phyloP scores from a whole-genome alignment of 1,140 invertebrate genomes.

The Pogonognathellus flavescens region DNA sequence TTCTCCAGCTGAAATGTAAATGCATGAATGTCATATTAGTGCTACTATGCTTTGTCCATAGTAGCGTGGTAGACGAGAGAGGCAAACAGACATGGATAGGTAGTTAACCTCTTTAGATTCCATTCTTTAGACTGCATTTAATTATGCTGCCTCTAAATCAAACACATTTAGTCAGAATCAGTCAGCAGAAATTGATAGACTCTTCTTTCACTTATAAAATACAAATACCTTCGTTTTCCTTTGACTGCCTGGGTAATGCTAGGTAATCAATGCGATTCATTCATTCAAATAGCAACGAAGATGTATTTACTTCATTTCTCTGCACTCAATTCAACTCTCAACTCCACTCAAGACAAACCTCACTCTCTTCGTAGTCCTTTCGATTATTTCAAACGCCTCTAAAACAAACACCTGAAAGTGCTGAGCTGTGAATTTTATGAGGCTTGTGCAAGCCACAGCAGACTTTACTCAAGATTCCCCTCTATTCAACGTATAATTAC shows the following conservation, averaged over 20 bases:
- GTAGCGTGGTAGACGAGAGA: background rate
- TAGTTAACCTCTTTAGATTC: constrained; percentile 1
- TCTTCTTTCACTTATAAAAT: constrained; percentile 1
- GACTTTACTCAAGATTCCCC: background rate
- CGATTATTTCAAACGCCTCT: constrained; percentile 45
- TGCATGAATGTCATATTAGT: background rate
- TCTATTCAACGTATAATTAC: too few relatives aligned
- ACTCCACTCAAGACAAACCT: background rate
- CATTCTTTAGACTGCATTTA: constrained; percentile 12
- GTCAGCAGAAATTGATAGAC: background rate
- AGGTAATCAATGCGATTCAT: constrained; percentile 42
- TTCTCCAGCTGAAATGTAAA: background rate
- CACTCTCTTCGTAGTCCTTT: constrained; percentile 7
- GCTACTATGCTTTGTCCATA: background rate
- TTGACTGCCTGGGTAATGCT: background rate
- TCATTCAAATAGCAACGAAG: constrained; percentile 21
- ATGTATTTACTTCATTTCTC: background rate
- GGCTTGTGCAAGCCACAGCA: background rate
- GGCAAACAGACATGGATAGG: background rate
- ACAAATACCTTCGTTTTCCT: background rate
- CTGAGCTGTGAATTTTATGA: constrained; percentile 33
- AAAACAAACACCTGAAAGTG: constrained; percentile 51
- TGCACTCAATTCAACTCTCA: background rate
- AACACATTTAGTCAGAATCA: background rate
- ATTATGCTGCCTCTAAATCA: constrained; percentile 9